Percentiles rank a stretch among this genome's conserved stretches.
Conservation (phyloP, 2,888 invertebrate species). For the Trilocha varians region DNA sequence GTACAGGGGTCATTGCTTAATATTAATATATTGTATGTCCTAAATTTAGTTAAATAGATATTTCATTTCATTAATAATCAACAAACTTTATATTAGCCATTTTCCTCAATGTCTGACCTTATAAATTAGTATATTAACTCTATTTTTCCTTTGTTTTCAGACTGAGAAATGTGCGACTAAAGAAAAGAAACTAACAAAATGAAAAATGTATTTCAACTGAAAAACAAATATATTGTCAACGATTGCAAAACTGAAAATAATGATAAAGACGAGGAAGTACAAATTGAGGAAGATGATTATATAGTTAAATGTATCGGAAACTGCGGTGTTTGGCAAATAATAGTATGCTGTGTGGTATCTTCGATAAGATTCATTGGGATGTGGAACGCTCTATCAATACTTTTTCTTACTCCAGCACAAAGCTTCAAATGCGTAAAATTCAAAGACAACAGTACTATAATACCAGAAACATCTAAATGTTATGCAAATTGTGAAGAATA, state of each 20-base stretch:
- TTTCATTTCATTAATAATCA: no score
- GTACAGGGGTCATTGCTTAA: no score
- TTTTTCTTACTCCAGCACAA: slow-evolving; percentile 36
- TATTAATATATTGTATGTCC: no score
- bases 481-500: slow-evolving; percentile 36
- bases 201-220: neutral
- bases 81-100: no score
- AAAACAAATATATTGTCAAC: neutral
- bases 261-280: slow-evolving; percentile 6
- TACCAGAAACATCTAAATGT: slow-evolving; percentile 29
- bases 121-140: no score
- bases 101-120: no score
- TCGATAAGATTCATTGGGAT: slow-evolving; percentile 24
- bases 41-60: no score
- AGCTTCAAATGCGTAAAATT: slow-evolving; percentile 31
- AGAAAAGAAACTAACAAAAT: neutral
- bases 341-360: slow-evolving; percentile 18
- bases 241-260: neutral
- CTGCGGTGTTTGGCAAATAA: slow-evolving; percentile 36
- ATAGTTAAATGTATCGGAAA: slow-evolving; percentile 37
- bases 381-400: slow-evolving; percentile 31
- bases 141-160: neutral
- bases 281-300: slow-evolving; percentile 31
- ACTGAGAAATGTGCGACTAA: neutral
- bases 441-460: slow-evolving; percentile 14